Conservation (phyloP, 2,113 vertebrate species). For the Strigops habroptila region DNA sequence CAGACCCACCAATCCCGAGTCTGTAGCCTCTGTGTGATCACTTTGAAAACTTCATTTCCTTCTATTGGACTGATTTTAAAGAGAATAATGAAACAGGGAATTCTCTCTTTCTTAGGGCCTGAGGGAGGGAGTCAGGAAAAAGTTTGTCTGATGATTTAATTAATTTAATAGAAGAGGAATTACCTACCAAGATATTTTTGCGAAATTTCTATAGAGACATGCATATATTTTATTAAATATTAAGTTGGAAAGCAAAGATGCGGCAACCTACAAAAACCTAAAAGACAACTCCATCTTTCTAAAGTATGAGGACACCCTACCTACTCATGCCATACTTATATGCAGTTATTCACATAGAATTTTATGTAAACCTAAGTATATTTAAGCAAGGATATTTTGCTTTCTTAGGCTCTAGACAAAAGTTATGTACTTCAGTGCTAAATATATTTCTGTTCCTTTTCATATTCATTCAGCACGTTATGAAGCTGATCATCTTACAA, state of each 20-base stretch:
- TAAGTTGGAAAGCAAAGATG: not conserved
- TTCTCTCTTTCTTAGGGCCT: not conserved
- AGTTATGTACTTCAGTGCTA: not conserved
- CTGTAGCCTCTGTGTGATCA: accelerated
- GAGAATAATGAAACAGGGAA: not conserved
- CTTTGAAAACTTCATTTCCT: constrained; percentile 28
- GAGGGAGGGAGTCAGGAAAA: not conserved
- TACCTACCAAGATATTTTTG: not conserved
- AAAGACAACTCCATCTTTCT: not conserved
- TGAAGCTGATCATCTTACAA: not conserved
- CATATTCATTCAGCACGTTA: not conserved
- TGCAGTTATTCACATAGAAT: not conserved
- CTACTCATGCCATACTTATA: not conserved
- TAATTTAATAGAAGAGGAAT: constrained; percentile 17
- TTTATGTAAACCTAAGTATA: not conserved
- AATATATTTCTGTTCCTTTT: not conserved
- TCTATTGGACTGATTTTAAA: constrained; percentile 17
- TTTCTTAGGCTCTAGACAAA: not conserved
- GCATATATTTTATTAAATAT: not conserved
- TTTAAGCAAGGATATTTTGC: not conserved
- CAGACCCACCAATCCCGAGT: accelerated
- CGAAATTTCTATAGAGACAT: not conserved
- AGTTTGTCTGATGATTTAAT: not conserved
- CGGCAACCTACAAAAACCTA: not conserved
- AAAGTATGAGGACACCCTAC: not conserved